Base-by-base conservation (phyloP, 2,113 vertebrate species). In the Spermophilus dauricus region DNA sequence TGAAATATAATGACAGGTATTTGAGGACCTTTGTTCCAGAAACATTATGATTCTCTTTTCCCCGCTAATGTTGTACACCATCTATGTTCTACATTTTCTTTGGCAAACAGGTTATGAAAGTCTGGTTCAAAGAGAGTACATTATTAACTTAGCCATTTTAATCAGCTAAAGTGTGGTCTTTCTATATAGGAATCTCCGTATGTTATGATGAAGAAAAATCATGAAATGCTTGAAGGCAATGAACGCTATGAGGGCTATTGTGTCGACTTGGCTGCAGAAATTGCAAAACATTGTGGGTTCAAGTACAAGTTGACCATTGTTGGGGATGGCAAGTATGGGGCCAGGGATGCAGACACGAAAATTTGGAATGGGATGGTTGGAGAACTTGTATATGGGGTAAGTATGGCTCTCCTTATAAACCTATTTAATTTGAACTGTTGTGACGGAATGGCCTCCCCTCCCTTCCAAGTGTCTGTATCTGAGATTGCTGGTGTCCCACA, bases 351-450 rank as follows among this genome's bases (percentile, higher is more conserved):
- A 90, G 99, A 99, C 98, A 99, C 99, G 73, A 99, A 99, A 99
- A 99, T 99, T 98, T 99, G 99, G 99, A 99, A 99, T 92, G 99
- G 99, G 95, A 99, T 99, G 99, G 99, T 99, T 97, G 99, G 99
- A 99, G 99, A 99, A 97, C 98, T 99, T 95, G 99, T 99, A 30
- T 99, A 99, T 97, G 99, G 99, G 99, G 99, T 99, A 99, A 99
- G 99, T 98, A 96, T 51, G 91, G 26, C 3, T 97, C 86, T 91
- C 97, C 1, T 97, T 89, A 75, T 58, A 42, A 86, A 80, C 77
- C 95, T 77, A 93, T 96, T 92, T 18, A 3, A 2, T 63, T 91
- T 86, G 48, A 95, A 92, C 24, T 63, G 2, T 82, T 93, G 30
- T 96, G 34, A 90, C 95, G 45, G 34, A 97, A 86, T 34, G 37